Evolutionary conservation across 2,797 vertebrate genomes (phyloP).

Genomic region (Pagetopsis macropterus): DNA sequence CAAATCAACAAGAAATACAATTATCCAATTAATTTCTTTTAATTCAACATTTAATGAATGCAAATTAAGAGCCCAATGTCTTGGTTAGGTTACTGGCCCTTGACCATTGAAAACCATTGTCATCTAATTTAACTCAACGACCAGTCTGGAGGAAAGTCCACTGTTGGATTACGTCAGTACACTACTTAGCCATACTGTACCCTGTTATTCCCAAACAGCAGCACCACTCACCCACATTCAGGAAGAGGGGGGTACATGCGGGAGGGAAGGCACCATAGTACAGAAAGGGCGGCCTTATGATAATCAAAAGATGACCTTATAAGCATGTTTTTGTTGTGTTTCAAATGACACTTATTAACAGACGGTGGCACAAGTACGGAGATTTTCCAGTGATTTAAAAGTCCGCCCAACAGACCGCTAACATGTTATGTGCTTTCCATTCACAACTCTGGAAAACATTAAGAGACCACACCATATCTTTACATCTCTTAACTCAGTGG

Average conservation of each 20-base stretch:
- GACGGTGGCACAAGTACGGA: slow-evolving; percentile 17
- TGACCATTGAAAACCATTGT: slow-evolving; percentile 20
- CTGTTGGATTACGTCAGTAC: slow-evolving; percentile 3
- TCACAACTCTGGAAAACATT: slow-evolving; percentile 43
- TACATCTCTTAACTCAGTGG: slow-evolving; percentile 21
- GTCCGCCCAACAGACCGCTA: slow-evolving; percentile 26
- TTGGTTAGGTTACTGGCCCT: slow-evolving; percentile 37
- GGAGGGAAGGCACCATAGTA: neutral
- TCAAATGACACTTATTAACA: neutral
- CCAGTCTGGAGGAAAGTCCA: slow-evolving; percentile 3
- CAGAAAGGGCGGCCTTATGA: slow-evolving; percentile 7
- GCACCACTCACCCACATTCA: slow-evolving; percentile 16
- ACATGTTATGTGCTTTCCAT: slow-evolving; percentile 36
- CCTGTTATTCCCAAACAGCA: slow-evolving; percentile 29
- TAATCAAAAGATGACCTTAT: neutral
- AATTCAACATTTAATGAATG: slow-evolving; percentile 4
- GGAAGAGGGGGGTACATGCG: slow-evolving; percentile 17
- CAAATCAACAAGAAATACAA: neutral
- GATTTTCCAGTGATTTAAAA: slow-evolving; percentile 30
- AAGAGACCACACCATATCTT: slow-evolving; percentile 28
- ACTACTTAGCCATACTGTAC: slow-evolving; percentile 22
- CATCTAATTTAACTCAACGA: slow-evolving; percentile 47
- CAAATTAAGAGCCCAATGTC: slow-evolving; percentile 15
- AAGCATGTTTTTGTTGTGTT: neutral
- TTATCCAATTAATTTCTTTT: slow-evolving; percentile 7